These are phyloP conservation scores for Tinea pellionella DNA, from an alignment of 2,888 invertebrate species.

Conservation along the genomic window DNA sequence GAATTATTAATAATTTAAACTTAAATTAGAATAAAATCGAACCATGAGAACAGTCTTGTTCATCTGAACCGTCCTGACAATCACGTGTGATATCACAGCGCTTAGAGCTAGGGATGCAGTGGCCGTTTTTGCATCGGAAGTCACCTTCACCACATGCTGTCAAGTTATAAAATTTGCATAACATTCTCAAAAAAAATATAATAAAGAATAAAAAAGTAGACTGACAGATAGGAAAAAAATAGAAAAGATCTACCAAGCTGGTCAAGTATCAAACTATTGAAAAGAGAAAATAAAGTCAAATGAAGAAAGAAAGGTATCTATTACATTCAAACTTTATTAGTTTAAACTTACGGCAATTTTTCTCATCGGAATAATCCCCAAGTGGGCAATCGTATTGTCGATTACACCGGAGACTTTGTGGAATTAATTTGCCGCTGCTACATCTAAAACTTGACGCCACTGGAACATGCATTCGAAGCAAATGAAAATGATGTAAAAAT, in stretches of 20 bases:
- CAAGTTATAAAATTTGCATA: slow-evolving; percentile 15
- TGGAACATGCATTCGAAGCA: slow-evolving; percentile 33
- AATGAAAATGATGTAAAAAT: not conserved
- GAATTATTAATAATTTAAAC: not conserved
- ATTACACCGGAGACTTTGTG: slow-evolving; percentile 70
- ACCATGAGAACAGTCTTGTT: slow-evolving; percentile 64
- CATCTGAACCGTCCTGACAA: slow-evolving; percentile 71
- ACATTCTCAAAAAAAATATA: slow-evolving; percentile 1
- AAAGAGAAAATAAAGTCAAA: not conserved
- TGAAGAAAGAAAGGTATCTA: not conserved
- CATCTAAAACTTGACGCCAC: slow-evolving; percentile 71
- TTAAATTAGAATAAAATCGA: slow-evolving; percentile 25
- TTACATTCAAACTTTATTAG: not conserved
- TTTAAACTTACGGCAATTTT: slow-evolving; percentile 77
- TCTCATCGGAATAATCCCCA: slow-evolving; percentile 80
- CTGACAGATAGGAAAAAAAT: not conserved
- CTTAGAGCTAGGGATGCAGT: slow-evolving; percentile 69
- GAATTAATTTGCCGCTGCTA: slow-evolving; percentile 72
- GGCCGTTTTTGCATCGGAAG: slow-evolving; percentile 75
- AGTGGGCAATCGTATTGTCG: slow-evolving; percentile 72
- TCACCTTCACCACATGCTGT: slow-evolving; percentile 59
- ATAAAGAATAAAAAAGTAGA: not conserved
- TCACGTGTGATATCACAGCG: slow-evolving; percentile 68
- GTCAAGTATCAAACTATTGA: not conserved
- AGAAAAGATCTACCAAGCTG: not conserved